Conservation (phyloP, 2,113 vertebrate species). For the Thinocorus orbignyianus region DNA sequence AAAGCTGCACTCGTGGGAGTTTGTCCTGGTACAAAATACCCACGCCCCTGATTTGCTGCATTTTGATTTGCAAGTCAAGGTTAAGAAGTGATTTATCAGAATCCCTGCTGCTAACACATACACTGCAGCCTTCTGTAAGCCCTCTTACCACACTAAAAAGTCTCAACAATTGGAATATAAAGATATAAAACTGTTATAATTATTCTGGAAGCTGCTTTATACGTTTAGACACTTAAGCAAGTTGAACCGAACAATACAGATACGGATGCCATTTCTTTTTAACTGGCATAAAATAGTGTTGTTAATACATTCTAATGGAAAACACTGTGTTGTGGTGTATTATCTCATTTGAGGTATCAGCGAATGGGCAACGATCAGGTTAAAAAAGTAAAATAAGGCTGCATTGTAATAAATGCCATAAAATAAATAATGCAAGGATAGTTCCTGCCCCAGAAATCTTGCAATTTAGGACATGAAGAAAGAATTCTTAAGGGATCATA, state of each 20-base stretch:
- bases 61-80: conserved; percentile 26
- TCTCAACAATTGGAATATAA: background rate
- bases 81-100: background rate
- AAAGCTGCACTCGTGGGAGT: background rate
- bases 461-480: conserved; percentile 45
- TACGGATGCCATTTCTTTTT: background rate
- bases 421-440: conserved; percentile 50
- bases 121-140: background rate
- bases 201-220: background rate
- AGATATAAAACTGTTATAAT: background rate
- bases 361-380: background rate
- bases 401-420: background rate
- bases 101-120: background rate
- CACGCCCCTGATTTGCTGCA: background rate
- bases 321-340: background rate
- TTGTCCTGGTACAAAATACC: background rate
- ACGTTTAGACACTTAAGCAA: background rate
- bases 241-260: background rate
- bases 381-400: background rate
- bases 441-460: conserved; percentile 51
- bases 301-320: background rate
- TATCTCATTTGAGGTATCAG: background rate
- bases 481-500: conserved; percentile 43
- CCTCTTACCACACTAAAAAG: background rate
- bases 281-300: background rate